Percentiles rank a stretch among this genome's conserved stretches.
These are phyloP conservation scores for Apodemia zela DNA, from an alignment of 2,888 invertebrate genomes.

Conservation along the genomic window DNA sequence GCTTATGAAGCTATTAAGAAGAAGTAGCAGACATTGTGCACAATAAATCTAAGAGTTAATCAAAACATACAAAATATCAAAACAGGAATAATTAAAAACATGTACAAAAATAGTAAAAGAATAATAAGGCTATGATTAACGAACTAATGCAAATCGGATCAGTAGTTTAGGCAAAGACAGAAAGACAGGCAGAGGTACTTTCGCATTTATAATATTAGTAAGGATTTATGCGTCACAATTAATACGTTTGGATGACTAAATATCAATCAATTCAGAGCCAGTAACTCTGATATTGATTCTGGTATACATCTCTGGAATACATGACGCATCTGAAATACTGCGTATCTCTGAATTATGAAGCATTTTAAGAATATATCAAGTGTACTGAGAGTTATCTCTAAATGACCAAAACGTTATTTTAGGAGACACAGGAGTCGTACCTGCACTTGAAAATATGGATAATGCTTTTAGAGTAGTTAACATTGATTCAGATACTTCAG, in stretches of 20 bases:
- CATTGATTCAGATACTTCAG: conserved; percentile 66
- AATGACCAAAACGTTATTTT: conserved; percentile 76
- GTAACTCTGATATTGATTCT: neutral
- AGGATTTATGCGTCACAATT: too few species aligned
- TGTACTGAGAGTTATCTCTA: conserved; percentile 51
- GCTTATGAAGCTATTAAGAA: too few species aligned
- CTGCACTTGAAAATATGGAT: conserved; percentile 69
- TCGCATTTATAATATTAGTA: too few species aligned
- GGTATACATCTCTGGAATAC: neutral
- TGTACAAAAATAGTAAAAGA: too few species aligned
- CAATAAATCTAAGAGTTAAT: too few species aligned
- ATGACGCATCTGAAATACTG: conserved; percentile 8
- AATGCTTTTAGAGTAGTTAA: conserved; percentile 70
- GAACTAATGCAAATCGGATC: too few species aligned
- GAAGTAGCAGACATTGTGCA: too few species aligned
- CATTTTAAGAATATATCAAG: conserved; percentile 26
- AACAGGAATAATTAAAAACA: too few species aligned
- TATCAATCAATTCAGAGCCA: neutral
- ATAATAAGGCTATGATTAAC: too few species aligned
- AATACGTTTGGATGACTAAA: neutral
- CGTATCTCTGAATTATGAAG: conserved; percentile 8
- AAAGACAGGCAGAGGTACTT: too few species aligned
- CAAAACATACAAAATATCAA: too few species aligned
- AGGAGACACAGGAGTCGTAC: conserved; percentile 75
- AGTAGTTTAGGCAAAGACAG: too few species aligned